Evolutionary conservation across 2,888 invertebrate genomes (phyloP), one percentile per base, ranked within the genome.

Genomic region (Leptothorax acervorum): DNA sequence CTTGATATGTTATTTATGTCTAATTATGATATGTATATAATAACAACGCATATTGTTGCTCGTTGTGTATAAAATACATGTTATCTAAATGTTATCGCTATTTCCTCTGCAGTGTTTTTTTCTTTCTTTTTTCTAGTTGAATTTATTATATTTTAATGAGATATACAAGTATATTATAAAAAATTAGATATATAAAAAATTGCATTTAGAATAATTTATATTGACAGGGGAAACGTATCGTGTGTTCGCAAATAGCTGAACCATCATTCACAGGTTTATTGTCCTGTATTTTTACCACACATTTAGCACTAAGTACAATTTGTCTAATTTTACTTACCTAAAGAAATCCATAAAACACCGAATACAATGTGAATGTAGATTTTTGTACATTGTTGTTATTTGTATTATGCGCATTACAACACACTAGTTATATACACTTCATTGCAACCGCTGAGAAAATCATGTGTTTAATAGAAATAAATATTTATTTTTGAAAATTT

Each of bases 401-500:
- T 51, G 23, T 45, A 65, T 63, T 23, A 8, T 42, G 28, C 28
- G 12, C 15, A n/a, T 28, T 48, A 28, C 11, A 28, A 28, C 42
- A 35, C 23, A 8, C 2, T 6, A 6, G 51, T 60, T 60, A 39
- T 76, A 31, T 53, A 42, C 11, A 76, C 15, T 63, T 76, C 3
- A 23, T 39, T 51, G 3, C 23, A 76, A 76, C 63, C 12, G 12
- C 9, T 39, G 51, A 31, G 3, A 18, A 76, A 53, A 23, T 65
- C 8, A 53, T 12, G 35, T 51, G 35, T 68, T 83, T 60, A 84
- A 87, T 85, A 85, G 84, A 86, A 85, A 82, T 45, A 76, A 70
- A 68, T 84, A 89, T 79, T 84, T 87, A 86, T 82, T 85, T 83
- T 68, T 78, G 48, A 84, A 82, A 68, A 65, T 39, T 87, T 86